These are phyloP conservation scores for Junonia oenone DNA, from an alignment of 2,888 invertebrate species.

Conservation along the genomic window DNA sequence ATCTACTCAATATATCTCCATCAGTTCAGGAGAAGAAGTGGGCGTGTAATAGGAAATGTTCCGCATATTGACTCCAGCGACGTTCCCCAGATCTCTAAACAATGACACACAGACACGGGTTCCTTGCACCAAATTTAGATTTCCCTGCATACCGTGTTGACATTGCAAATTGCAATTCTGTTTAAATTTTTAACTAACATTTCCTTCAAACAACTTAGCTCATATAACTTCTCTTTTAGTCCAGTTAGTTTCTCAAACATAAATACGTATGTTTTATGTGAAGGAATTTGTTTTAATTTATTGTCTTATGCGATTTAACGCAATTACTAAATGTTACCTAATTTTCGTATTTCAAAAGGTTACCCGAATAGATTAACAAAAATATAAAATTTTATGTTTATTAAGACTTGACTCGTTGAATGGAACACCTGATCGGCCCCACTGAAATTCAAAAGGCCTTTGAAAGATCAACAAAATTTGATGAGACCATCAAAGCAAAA, in stretches of 20 bases:
- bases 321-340: too few relatives aligned
- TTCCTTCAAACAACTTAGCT: too few relatives aligned
- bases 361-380: background rate
- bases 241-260: too few relatives aligned
- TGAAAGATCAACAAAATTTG: constrained; percentile 59
- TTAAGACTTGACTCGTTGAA: background rate
- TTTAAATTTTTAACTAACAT: background rate
- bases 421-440: constrained; percentile 7
- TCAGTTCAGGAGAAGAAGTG: constrained; percentile 69
- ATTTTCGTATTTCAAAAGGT: too few relatives aligned
- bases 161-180: constrained; percentile 34
- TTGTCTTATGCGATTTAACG: too few relatives aligned
- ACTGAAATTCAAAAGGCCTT: constrained; percentile 33
- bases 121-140: constrained; percentile 31
- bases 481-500: constrained; percentile 58
- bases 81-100: constrained; percentile 72
- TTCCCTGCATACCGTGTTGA: constrained; percentile 19
- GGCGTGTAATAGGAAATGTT: constrained; percentile 80
- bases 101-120: constrained; percentile 53
- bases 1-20: constrained; percentile 36
- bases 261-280: too few relatives aligned
- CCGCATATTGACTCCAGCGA: constrained; percentile 77
- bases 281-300: too few relatives aligned
- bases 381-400: background rate
- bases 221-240: too few relatives aligned